These are phyloP conservation scores for Penaeus monodon DNA, from an alignment of 2,888 invertebrate genomes.

Conservation along the genomic window DNA sequence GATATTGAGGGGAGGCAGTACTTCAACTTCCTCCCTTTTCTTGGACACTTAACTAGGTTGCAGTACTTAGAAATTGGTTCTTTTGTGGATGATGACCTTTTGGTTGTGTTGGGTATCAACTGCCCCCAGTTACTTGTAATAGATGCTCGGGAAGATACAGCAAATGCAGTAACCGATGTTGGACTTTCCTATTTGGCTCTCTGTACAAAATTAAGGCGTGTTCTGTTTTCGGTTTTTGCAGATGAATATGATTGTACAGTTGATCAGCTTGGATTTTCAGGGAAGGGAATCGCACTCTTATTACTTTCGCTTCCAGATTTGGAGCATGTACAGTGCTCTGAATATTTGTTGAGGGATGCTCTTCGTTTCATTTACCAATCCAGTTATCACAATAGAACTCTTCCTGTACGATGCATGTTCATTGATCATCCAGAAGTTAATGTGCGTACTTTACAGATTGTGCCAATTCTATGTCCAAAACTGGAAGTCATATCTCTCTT, in stretches of 20 bases:
- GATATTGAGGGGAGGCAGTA: slow-evolving; percentile 30
- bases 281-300: slow-evolving; percentile 53
- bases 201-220: slow-evolving; percentile 43
- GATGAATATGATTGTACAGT: slow-evolving; percentile 47
- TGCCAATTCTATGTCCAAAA: slow-evolving; percentile 52
- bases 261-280: slow-evolving; percentile 50
- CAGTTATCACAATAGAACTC: slow-evolving; percentile 31
- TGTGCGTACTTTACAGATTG: slow-evolving; percentile 40
- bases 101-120: slow-evolving; percentile 56
- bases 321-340: slow-evolving; percentile 49
- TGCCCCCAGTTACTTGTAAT: slow-evolving; percentile 44
- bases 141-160: slow-evolving; percentile 49
- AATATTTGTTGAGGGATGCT: slow-evolving; percentile 58
- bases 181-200: slow-evolving; percentile 50
- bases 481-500: slow-evolving; percentile 42
- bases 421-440: slow-evolving; percentile 51
- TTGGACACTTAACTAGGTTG: slow-evolving; percentile 39
- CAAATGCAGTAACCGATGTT: slow-evolving; percentile 43
- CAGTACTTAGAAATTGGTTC: slow-evolving; percentile 33
- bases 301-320: slow-evolving; percentile 35
- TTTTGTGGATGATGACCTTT: slow-evolving; percentile 48
- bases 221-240: slow-evolving; percentile 50
- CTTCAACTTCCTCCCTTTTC: slow-evolving; percentile 45
- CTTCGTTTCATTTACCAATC: slow-evolving; percentile 50
- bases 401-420: slow-evolving; percentile 42